Evolutionary conservation across 1,140 invertebrate genomes (phyloP).

Genomic region (Zaprionus inermis): DNA sequence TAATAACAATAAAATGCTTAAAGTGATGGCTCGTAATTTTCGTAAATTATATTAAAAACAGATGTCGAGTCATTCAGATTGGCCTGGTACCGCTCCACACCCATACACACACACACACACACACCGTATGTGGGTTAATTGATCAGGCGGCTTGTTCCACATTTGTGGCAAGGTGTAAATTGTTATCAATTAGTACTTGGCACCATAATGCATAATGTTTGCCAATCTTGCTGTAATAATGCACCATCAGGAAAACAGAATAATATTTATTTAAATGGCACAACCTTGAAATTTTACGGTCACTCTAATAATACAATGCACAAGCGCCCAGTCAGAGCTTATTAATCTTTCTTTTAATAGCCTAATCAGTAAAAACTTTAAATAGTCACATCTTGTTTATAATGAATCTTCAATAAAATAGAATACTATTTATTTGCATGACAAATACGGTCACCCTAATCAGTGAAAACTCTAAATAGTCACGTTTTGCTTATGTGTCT

Average conservation of each 20-base stretch:
- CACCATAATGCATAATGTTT: conserved; percentile 49
- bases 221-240: conserved; percentile 43
- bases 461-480: no score
- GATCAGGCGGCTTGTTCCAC: conserved; percentile 47
- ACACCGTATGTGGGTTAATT: conserved; percentile 45
- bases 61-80: conserved; percentile 48
- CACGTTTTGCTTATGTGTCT: no score
- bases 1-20: conserved; percentile 65
- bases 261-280: background rate
- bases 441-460: no score
- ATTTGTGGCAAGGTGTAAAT: conserved; percentile 66
- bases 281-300: conserved; percentile 17
- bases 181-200: conserved; percentile 69
- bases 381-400: no score
- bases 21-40: conserved; percentile 66
- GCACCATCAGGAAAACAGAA: conserved; percentile 2
- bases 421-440: no score
- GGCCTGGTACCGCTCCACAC: conserved; percentile 18
- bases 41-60: conserved; percentile 59
- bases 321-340: no score
- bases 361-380: no score
- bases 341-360: no score
- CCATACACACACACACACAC: no score
- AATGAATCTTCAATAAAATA: no score
- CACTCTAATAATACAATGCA: background rate